phyloP scores from a whole-genome alignment of 2,113 vertebrate species.

The Mustela lutreola region DNA sequence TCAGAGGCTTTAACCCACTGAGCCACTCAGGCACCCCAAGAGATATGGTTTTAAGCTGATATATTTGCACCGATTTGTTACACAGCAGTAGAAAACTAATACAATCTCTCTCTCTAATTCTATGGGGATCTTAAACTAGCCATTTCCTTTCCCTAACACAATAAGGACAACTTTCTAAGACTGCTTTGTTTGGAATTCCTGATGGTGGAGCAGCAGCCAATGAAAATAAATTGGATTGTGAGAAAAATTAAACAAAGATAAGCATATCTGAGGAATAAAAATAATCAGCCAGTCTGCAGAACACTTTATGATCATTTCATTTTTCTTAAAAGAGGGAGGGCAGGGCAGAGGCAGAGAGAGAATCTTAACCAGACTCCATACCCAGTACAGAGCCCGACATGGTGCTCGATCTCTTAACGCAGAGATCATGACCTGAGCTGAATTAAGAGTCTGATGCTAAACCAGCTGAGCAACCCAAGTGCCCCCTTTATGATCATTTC shows the following conservation, averaged over 20 bases:
- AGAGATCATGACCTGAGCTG: not conserved
- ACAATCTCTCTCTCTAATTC: not conserved
- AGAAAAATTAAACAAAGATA: conserved; percentile 38
- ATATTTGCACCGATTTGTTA: not conserved
- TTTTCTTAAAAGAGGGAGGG: not conserved
- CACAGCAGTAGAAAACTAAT: not conserved
- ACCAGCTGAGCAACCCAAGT: not conserved
- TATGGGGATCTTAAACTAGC: not conserved
- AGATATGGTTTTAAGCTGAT: not conserved
- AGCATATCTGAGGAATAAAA: not conserved
- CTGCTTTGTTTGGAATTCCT: not conserved
- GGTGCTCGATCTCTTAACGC: not conserved
- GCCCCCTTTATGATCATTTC: not conserved
- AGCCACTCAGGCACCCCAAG: not conserved
- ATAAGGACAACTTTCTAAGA: not conserved
- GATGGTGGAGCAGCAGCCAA: not conserved
- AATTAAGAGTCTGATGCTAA: not conserved
- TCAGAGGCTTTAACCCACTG: too few species aligned
- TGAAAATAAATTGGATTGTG: not conserved
- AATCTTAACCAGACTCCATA: not conserved
- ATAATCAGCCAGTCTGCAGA: not conserved
- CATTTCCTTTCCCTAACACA: not conserved
- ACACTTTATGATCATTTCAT: not conserved
- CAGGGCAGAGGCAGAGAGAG: not conserved
- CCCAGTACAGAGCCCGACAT: not conserved